Conservation (phyloP, 2,113 vertebrate genomes). For the Bombycilla garrulus region DNA sequence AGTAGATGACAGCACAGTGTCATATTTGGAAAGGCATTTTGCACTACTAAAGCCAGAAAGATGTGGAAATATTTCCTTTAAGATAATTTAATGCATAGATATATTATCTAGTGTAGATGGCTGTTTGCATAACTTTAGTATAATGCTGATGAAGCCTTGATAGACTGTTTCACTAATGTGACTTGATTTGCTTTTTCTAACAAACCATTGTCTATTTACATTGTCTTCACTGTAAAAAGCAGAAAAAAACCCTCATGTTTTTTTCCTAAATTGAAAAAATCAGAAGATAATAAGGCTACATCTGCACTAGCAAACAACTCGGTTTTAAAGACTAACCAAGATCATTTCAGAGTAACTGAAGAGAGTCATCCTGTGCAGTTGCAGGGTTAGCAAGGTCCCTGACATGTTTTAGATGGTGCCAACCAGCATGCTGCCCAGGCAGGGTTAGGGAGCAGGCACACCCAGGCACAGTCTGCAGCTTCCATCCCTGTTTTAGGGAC, state of each 20-base stretch:
- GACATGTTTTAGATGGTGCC: rapidly evolving
- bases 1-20: background rate
- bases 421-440: background rate
- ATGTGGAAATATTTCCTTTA: background rate
- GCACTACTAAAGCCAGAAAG: background rate
- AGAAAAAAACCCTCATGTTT: rapidly evolving
- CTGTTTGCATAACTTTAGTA: background rate
- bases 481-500: background rate
- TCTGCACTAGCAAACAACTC: background rate
- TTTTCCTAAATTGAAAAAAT: background rate
- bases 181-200: background rate
- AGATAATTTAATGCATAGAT: background rate
- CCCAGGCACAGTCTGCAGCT: rapidly evolving
- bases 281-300: background rate
- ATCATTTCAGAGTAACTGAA: background rate
- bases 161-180: background rate
- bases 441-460: background rate
- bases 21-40: background rate
- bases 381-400: background rate
- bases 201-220: background rate
- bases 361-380: background rate
- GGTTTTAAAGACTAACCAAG: background rate
- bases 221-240: background rate
- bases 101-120: background rate
- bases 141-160: background rate